Conservation (phyloP, 2,113 vertebrate species). For the Lonchura striata region DNA sequence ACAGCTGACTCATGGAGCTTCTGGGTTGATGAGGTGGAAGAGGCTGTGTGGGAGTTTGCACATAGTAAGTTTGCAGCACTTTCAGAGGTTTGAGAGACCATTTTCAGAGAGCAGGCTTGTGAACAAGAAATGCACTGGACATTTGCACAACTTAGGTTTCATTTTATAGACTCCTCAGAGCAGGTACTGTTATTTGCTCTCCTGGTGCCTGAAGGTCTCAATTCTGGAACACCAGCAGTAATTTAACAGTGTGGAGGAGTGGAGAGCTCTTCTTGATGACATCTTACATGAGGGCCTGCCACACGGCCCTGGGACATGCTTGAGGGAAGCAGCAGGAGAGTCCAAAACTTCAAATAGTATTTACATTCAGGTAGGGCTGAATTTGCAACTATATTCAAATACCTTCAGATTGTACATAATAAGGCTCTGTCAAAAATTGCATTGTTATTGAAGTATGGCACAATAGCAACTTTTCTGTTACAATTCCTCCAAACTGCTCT, state of each 20-base stretch:
- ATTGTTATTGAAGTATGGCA: not conserved
- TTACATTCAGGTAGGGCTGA: not conserved
- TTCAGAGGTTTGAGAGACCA: not conserved
- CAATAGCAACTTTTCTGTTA: not conserved
- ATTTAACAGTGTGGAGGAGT: not conserved
- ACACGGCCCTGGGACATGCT: not conserved
- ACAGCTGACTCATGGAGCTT: rapidly evolving
- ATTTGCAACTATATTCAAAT: not conserved
- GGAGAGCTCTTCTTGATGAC: not conserved
- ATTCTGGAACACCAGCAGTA: not conserved
- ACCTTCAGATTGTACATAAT: not conserved
- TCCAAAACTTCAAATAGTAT: not conserved
- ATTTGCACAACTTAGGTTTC: not conserved
- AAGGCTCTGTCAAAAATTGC: not conserved
- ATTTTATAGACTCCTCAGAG: not conserved
- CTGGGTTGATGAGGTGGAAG: not conserved
- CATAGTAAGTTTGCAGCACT: not conserved
- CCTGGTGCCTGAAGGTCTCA: not conserved
- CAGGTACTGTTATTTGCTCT: not conserved
- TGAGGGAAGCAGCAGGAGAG: not conserved
- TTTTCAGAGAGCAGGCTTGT: not conserved
- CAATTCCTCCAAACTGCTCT: not conserved
- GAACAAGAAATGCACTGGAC: not conserved
- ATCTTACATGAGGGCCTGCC: not conserved
- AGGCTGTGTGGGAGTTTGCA: not conserved